Evolutionary conservation across 2,888 invertebrate species (phyloP), one percentile per base, ranked within the genome.

Genomic region (Cynaeus angustus): DNA sequence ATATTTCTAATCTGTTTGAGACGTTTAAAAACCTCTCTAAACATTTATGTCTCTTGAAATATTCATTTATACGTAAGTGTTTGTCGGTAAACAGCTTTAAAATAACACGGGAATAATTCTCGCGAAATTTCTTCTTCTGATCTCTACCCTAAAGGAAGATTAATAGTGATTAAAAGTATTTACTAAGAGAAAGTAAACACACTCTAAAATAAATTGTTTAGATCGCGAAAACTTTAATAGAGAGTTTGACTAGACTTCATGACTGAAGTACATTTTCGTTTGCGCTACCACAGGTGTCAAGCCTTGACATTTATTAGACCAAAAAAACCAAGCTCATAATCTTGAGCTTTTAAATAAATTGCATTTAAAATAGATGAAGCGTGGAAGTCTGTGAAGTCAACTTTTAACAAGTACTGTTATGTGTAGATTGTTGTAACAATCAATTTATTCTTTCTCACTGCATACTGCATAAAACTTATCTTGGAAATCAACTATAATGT

Each of bases 231-330:
- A 50, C 26, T 50, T 28, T 50, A 50, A 50, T 50, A 50, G 28
- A 50, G 10, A 28, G 21, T 10, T 26, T n/a, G 14, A 46, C 16
- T 46, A 16, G 14, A 4, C 4, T 21, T 33, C 37, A n/a, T 16
- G 56, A n/a, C 26, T 56, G 26, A 26, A 56, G 56, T 41, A 41
- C 16, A 56, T 56, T 56, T n/a, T 4, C 5, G 12, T 43, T 56
- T 26, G 1, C 43, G 16, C 13, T n/a, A 38, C 56, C 30, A 26
- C 41, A 43, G 12, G 56, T 56, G 56, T 56, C 43, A 41, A 21
- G 43, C 16, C 16, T 10, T 43, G 56, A 56, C 56, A 56, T 43
- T 56, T 56, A 56, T 56, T 56, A 56, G 41, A 21, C 21, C 21
- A 21, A 21, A 21, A 21, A 21, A 4, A 4, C 4, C 1, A 33